A percentile compares a stretch with the other conserved stretches of the same genome.
Conservation (phyloP, 2,888 invertebrate genomes). For the Eulithis prunata region DNA sequence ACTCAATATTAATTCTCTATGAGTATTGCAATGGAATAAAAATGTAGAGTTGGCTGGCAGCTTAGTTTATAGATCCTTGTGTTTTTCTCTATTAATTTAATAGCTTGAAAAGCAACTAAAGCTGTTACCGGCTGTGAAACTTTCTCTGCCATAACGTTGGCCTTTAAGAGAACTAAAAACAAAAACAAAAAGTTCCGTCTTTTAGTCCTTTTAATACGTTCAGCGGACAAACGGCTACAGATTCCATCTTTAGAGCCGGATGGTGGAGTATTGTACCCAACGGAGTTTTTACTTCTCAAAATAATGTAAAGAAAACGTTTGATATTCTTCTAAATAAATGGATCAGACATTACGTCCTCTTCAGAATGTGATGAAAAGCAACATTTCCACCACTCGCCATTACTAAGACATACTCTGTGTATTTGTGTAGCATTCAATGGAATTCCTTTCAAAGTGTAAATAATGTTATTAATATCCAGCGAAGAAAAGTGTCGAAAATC, state of each 20-base stretch:
- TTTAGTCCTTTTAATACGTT: no score
- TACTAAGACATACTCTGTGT: background rate
- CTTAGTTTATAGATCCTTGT: no score
- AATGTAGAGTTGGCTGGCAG: no score
- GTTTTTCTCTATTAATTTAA: no score
- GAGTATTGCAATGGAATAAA: no score
- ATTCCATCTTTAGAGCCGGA: slow-evolving; percentile 6
- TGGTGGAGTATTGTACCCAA: background rate
- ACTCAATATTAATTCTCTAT: no score
- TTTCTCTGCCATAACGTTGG: no score
- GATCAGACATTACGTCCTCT: slow-evolving; percentile 16
- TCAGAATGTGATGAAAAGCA: slow-evolving; percentile 20
- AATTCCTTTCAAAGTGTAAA: slow-evolving; percentile 7
- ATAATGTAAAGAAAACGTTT: slow-evolving; percentile 6
- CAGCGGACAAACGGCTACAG: no score
- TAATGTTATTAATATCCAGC: slow-evolving; percentile 3
- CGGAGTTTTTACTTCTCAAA: slow-evolving; percentile 1
- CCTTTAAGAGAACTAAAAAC: no score
- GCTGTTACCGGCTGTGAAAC: no score
- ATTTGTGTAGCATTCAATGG: slow-evolving; percentile 16
- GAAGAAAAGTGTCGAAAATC: background rate
- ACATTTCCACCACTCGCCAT: slow-evolving; percentile 13
- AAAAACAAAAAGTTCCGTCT: no score
- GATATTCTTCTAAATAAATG: slow-evolving; percentile 16
- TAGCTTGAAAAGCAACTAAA: no score